Base-by-base conservation (phyloP, 2,888 invertebrate genomes). In the Sinopyrophorus schimmeli region DNA sequence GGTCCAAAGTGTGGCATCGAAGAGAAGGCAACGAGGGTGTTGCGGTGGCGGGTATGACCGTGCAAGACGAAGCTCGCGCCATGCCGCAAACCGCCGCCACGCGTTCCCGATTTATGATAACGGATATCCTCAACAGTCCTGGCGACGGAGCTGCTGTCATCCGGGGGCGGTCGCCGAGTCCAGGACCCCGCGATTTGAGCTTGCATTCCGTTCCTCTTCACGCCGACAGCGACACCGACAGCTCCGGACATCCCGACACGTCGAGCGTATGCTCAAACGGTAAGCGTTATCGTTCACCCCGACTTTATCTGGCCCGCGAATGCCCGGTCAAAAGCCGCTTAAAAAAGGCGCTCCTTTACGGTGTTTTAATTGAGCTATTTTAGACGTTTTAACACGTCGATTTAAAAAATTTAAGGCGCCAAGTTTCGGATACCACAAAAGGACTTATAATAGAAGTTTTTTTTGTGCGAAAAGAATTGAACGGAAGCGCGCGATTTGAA, bases 71-170 rank as follows among this genome's bases (percentile, higher is more conserved):
- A 60, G 60, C 68, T 42, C 64, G 71, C 66, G 70, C 70, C 65
- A 72, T 73, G 72, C 71, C 72, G 70, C 58, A 79, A 78, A 79
- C 79, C 77, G 73, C 79, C 78, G 69, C 82, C 79, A 70, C 82
- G 75, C 80, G 89, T 62, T 89, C 90, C 53, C 77, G 90, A 59
- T 92, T 92, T 76, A 91, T 92, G 89, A 92, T 92, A 76, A 91
- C 89, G 62, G 92, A 92, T 73, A 92, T 92, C 66, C 78, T 92
- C 59, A 83, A 83, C 38, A 81, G 81, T 37, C 57, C 60, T 74
- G 70, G 79, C 77, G 82, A 74, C 66, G 76, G 74, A 63, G 74
- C 69, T 58, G 75, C 71, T 65, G 76, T 74, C 31, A 58, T 69
- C 70, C 70, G 74, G 67, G 77, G 65, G 64, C 71, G 66, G 70